These are phyloP conservation scores for Mastomys natalensis DNA, from an alignment of 2,113 vertebrate genomes.

Conservation along the genomic window DNA sequence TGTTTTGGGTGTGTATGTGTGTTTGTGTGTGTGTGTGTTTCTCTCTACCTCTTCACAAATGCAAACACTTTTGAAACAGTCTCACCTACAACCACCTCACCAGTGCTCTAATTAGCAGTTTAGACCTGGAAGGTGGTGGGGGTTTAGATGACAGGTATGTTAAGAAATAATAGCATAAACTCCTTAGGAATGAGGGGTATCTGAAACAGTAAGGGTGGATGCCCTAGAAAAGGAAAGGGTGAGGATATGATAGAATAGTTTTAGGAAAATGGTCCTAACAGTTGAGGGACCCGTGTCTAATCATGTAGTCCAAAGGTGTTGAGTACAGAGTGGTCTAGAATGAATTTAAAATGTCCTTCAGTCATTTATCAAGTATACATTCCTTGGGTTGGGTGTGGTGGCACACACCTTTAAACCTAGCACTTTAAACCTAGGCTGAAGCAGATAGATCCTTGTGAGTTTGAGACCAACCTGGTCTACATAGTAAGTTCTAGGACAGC, in stretches of 20 bases:
- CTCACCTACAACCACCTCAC: slow-evolving; percentile 13
- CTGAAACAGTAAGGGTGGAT: background rate
- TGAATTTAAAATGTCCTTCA: background rate
- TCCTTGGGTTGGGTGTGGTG: accelerated
- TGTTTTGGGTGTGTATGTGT: background rate
- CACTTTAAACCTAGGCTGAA: background rate
- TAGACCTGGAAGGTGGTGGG: background rate
- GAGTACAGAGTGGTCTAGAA: background rate
- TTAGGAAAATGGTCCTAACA: background rate
- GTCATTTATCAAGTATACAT: background rate
- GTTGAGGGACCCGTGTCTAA: background rate
- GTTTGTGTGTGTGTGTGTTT: background rate
- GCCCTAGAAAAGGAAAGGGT: background rate
- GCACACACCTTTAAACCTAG: background rate
- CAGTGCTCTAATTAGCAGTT: background rate
- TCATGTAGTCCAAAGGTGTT: background rate
- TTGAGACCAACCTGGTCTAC: background rate
- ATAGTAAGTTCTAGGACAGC: background rate
- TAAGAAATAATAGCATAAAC: background rate
- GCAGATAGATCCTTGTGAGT: background rate
- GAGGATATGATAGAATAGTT: background rate
- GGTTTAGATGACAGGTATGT: background rate
- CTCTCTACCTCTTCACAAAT: slow-evolving; percentile 19
- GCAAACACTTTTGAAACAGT: background rate
- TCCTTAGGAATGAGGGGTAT: background rate